Percentiles rank a stretch among this genome's conserved stretches.
Evolutionary conservation across 2,888 invertebrate species (phyloP).

Genomic region (Yponomeuta plumbellus): DNA sequence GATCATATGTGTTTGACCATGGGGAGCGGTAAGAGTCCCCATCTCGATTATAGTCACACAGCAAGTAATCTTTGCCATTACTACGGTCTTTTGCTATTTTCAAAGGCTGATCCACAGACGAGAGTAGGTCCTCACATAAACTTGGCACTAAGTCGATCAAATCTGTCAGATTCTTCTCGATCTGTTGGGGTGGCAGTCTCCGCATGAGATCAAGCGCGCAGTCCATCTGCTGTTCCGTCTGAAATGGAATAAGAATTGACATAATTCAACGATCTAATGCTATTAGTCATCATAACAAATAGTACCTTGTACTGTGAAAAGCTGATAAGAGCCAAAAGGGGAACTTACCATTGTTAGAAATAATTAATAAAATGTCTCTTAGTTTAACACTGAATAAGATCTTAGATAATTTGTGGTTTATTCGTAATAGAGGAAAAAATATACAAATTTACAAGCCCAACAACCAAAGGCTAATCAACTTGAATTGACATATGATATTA

Average conservation of each 20-base stretch:
- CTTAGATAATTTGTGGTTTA: background rate
- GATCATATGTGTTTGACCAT: constrained; percentile 99
- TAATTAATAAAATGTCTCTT: background rate
- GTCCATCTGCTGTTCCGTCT: constrained; percentile 98
- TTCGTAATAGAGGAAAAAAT: constrained; percentile 24
- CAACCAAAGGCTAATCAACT: constrained; percentile 21
- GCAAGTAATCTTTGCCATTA: constrained; percentile 96
- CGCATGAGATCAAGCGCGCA: constrained; percentile 99
- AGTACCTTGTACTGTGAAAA: constrained; percentile 23
- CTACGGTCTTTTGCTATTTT: constrained; percentile 97
- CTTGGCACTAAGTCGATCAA: constrained; percentile 97
- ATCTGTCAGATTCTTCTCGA: constrained; percentile 98
- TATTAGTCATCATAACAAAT: constrained; percentile 72
- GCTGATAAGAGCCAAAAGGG: constrained; percentile 12
- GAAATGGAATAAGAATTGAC: constrained; percentile 32
- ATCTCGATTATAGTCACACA: constrained; percentile 99
- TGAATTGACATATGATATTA: constrained; percentile 27
- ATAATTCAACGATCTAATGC: constrained; percentile 26
- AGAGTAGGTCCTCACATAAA: constrained; percentile 96
- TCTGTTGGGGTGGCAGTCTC: constrained; percentile 98
- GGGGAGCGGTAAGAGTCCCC: constrained; percentile 99
- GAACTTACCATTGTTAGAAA: constrained; percentile 41
- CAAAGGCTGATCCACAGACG: constrained; percentile 98
- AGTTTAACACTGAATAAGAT: constrained; percentile 11
- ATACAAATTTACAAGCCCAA: constrained; percentile 23